Base-by-base conservation (phyloP, 2,113 vertebrate genomes). In the Lepidiolamprologus cunningtoni region DNA sequence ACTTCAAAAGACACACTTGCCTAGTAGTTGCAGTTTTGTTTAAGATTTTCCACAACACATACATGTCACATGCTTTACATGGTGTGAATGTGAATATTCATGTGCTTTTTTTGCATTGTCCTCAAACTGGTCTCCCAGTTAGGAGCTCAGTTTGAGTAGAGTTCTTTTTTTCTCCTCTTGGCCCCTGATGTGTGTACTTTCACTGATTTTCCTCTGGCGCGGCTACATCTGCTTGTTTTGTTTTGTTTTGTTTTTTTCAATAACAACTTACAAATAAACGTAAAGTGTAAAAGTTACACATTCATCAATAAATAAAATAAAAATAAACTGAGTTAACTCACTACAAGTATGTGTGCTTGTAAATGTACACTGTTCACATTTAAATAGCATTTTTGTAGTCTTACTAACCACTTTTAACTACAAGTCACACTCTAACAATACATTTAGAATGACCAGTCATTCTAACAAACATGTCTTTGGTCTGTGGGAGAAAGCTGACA, bases 361-460 rank as follows among this genome's bases (percentile, higher is more conserved):
- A 55, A 55, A 26, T 55, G 54, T 55, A 55, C 54, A 55, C 54
- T 55, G 7, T 55, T 55, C 54, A 57, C 54, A 57, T 0, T 57
- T 55, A 55, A 14, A 55, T 55, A 55, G 21, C 0, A 26, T 0
- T 8, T 55, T 55, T 55, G 21, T 55, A 55, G 54, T 55, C 6
- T 55, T 55, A 26, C 1, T 55, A 55, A 55, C 21, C 21, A 55
- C 54, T 55, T 55, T 55, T 55, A 55, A 26, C 54, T 8, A 0
- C 54, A 55, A 26, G 54, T 26, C 54, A 55, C 54, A 21, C 21
- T 21, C 21, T 21, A 55, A 14, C 7, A 55, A 55, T 55, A 55
- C 21, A 13, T 55, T 55, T 55, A 55, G 21, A 55, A 55, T 8
- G 21, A 55, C 54, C 7, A 8, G 54, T 57, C 21, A 57, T 26